Base-by-base conservation (phyloP, 2,888 invertebrate genomes). In the Diabrotica balteata region DNA sequence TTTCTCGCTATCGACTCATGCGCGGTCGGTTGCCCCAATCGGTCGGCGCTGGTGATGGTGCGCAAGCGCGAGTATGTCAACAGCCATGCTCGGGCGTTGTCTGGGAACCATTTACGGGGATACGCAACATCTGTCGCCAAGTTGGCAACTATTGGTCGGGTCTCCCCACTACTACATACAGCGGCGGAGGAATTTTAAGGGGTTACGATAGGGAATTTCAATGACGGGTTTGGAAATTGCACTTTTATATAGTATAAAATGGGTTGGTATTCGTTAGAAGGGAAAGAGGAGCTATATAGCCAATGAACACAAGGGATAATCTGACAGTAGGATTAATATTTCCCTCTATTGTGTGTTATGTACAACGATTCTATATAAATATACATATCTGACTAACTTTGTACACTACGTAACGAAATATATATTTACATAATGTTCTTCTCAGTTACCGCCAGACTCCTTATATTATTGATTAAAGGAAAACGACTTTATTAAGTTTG, bases 81-180 rank as follows among this genome's bases (percentile, higher is more conserved):
- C 76, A 74, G 79, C 79, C 79, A 79, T 79, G 78, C 79, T 76
- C 78, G 70, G 71, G 73, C 72, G 65, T 61, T 52, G 66, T 68
- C 69, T 68, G 66, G 73, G 72, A 74, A 74, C 75, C 72, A 75
- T 72, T 64, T 67, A 58, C 69, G 68, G 71, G 72, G 72, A 70
- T 66, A 53, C 46, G 50, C 72, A 73, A 71, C 72, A 67, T 67
- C 70, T 71, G 72, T 66, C 65, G 69, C 57, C 72, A 67, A 64
- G 66, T 58, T 67, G 72, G 68, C 67, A 71, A 72, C 75, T 72
- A 78, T 78, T 77, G 77, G 77, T 72, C 69, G 67, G 62, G 46
- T 17, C 59, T 62, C 73, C 75, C 77, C 77, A 73, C 77, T 63
- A 66, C 71, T 53, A 8, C 11, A 22, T 10, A n/a, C 75, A 77